phyloP scores from a whole-genome alignment of 2,888 invertebrate species.

The Penaeus monodon region DNA sequence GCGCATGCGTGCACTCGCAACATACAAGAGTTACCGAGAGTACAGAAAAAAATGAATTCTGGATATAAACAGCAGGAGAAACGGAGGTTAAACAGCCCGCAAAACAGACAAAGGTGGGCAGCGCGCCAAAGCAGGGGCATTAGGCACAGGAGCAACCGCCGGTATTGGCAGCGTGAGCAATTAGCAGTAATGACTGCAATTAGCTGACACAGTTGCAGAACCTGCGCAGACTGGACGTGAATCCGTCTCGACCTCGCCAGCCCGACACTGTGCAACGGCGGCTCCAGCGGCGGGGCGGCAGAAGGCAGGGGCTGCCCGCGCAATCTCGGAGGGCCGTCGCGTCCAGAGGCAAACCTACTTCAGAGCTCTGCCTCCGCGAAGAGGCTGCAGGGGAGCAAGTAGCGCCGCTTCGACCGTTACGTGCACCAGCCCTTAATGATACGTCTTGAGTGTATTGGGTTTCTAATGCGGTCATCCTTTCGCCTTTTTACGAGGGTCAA shows the following conservation, averaged over 20 bases:
- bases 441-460: neutral
- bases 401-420: too few relatives aligned
- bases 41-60: too few relatives aligned
- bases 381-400: too few relatives aligned
- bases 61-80: too few relatives aligned
- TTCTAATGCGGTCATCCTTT: conserved; percentile 20
- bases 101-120: neutral
- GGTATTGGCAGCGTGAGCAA: conserved; percentile 38
- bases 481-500: conserved; percentile 15
- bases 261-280: neutral
- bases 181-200: conserved; percentile 32
- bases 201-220: conserved; percentile 29
- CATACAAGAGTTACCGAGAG: too few relatives aligned
- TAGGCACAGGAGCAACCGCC: conserved; percentile 8
- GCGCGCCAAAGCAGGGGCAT: neutral
- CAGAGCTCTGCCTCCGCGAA: too few relatives aligned
- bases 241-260: too few relatives aligned
- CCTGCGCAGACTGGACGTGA: neutral
- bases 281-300: neutral
- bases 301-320: neutral
- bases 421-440: too few relatives aligned
- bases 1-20: too few relatives aligned
- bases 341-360: too few relatives aligned
- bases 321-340: too few relatives aligned
- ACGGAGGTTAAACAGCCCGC: too few relatives aligned